phyloP scores from a whole-genome alignment of 2,888 invertebrate species.

The Drosophila gaucha region DNA sequence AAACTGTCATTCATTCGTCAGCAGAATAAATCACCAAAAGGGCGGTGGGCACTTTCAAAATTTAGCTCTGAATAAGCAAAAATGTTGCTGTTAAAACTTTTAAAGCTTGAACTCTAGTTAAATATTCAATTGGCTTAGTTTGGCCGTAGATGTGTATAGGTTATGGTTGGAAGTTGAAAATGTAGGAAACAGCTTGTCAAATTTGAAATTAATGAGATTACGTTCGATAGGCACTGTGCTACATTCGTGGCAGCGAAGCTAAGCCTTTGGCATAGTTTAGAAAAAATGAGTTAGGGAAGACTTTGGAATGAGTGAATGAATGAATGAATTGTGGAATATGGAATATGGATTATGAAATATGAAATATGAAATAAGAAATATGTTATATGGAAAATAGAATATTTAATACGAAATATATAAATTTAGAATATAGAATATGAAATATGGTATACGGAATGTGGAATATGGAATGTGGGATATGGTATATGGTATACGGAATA shows the following conservation, averaged over 20 bases:
- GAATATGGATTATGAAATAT: neutral
- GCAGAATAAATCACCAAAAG: conserved; percentile 35
- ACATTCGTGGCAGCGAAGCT: neutral
- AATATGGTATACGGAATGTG: neutral
- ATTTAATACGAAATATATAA: neutral
- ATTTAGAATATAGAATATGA: neutral
- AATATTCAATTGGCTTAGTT: conserved; percentile 4
- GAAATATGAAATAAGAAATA: too few relatives aligned
- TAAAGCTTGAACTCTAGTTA: neutral
- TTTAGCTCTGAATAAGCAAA: neutral
- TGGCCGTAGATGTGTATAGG: neutral
- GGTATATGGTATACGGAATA: neutral
- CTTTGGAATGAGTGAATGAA: too few relatives aligned
- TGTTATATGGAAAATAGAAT: neutral
- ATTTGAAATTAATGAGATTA: neutral
- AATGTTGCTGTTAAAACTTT: conserved; percentile 14
- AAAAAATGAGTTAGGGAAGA: neutral
- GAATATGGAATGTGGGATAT: neutral
- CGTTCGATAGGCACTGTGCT: neutral
- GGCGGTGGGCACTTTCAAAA: conserved; percentile 18
- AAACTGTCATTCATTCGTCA: conserved; percentile 22
- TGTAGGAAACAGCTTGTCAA: neutral
- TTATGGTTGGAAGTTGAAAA: neutral
- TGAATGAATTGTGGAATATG: neutral
- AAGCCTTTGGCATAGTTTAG: too few relatives aligned